phyloP scores from a whole-genome alignment of 2,888 invertebrate species.

The Nymphalis c-album region DNA sequence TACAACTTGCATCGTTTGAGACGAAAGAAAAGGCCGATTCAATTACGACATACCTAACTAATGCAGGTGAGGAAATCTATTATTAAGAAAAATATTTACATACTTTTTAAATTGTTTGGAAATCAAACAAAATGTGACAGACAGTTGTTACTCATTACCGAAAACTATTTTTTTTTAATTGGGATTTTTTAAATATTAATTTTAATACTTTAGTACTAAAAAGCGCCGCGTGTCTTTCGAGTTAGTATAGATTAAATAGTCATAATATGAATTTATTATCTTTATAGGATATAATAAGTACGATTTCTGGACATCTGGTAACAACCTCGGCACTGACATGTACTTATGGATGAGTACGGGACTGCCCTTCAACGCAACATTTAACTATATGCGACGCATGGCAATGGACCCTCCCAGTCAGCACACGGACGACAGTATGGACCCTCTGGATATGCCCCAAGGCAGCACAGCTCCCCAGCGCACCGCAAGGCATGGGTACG shows the following conservation, averaged over 20 bases:
- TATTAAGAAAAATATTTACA: background rate
- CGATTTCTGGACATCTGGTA: slow-evolving; percentile 95
- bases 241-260: too few relatives aligned
- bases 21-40: slow-evolving; percentile 93
- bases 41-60: slow-evolving; percentile 90
- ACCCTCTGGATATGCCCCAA: slow-evolving; percentile 84
- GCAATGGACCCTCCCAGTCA: slow-evolving; percentile 79
- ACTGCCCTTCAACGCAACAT: slow-evolving; percentile 92
- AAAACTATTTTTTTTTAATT: too few relatives aligned
- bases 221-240: too few relatives aligned
- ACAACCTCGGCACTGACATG: slow-evolving; percentile 92
- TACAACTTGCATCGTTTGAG: slow-evolving; percentile 92
- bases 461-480: slow-evolving; percentile 90
- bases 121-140: too few relatives aligned
- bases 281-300: slow-evolving; percentile 86
- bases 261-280: background rate
- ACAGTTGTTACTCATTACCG: too few relatives aligned
- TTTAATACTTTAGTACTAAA: too few relatives aligned
- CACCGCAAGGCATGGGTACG: slow-evolving; percentile 87
- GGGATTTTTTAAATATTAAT: too few relatives aligned
- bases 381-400: slow-evolving; percentile 87
- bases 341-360: slow-evolving; percentile 95
- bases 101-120: too few relatives aligned
- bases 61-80: slow-evolving; percentile 82
- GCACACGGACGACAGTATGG: slow-evolving; percentile 79